Conservation (phyloP, 2,113 vertebrate genomes). For the Tricholaema leucomelas region DNA sequence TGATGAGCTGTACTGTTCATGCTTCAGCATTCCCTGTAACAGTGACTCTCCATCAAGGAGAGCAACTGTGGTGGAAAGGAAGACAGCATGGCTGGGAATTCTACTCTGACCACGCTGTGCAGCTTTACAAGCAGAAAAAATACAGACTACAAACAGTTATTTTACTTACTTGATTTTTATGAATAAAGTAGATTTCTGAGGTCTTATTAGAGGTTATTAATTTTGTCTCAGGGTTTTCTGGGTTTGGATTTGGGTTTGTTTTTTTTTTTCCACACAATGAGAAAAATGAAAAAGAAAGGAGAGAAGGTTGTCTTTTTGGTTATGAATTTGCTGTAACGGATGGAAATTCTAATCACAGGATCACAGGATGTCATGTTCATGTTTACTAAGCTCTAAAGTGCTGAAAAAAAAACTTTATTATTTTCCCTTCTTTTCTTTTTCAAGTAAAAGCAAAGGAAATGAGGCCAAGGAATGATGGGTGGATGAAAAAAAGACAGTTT, state of each 20-base stretch:
- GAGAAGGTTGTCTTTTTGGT: not conserved
- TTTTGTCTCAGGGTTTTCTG: not conserved
- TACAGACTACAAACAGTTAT: not conserved
- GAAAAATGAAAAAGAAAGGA: not conserved
- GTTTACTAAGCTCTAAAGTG: not conserved
- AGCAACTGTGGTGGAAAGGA: not conserved
- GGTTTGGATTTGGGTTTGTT: not conserved
- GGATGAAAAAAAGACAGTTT: conserved; percentile 10
- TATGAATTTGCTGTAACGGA: not conserved
- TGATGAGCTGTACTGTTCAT: not conserved
- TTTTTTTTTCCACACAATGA: not conserved
- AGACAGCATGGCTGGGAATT: not conserved
- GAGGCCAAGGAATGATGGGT: not conserved
- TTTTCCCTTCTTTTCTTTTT: not conserved
- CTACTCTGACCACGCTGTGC: not conserved
- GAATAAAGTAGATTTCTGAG: not conserved
- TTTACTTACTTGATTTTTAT: not conserved
- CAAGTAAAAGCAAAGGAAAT: not conserved
- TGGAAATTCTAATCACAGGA: not conserved
- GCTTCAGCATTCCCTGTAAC: not conserved
- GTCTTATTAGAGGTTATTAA: not conserved
- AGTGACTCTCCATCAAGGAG: not conserved
- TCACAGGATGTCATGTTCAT: not conserved
- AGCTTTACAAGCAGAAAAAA: not conserved
- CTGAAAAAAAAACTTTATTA: not conserved